Conservation (phyloP, 2,888 invertebrate genomes). For the Dryomyza anilis region DNA sequence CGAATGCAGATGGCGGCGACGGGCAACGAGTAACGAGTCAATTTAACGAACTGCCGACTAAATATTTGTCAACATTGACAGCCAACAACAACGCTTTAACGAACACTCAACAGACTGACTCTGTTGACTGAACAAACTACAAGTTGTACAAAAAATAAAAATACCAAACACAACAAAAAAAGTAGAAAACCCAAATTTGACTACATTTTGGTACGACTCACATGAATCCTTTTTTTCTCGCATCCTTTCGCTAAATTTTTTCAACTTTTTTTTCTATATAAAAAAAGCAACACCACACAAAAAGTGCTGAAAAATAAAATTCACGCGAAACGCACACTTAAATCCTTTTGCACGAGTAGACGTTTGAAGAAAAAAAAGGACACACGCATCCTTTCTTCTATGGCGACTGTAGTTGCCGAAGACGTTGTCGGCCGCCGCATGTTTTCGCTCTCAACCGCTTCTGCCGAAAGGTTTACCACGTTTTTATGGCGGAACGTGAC, state of each 20-base stretch:
- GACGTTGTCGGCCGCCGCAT: neutral
- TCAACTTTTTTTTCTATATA: neutral
- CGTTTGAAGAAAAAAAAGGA: constrained; percentile 6
- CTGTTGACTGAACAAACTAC: neutral
- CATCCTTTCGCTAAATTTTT: neutral
- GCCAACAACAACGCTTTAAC: constrained; percentile 24
- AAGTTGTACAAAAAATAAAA: neutral
- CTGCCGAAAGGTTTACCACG: neutral
- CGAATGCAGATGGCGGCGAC: too few relatives aligned
- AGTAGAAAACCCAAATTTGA: constrained; percentile 2
- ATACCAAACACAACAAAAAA: constrained; percentile 10
- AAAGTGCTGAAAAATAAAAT: constrained; percentile 28
- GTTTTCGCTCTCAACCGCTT: neutral
- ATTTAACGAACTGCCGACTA: constrained; percentile 36
- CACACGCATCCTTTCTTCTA: constrained; percentile 7
- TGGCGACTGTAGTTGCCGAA: constrained; percentile 1
- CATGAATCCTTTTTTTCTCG: constrained; percentile 12
- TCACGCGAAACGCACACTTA: constrained; percentile 13
- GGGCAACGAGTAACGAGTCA: neutral
- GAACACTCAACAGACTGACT: constrained; percentile 20
- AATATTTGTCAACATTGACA: constrained; percentile 42
- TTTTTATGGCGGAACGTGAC: constrained; percentile 31
- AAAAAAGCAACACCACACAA: neutral
- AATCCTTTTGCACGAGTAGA: neutral
- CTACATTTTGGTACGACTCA: constrained; percentile 7